Conservation (phyloP, 2,797 vertebrate genomes). For the Triplophysa bombifrons region DNA sequence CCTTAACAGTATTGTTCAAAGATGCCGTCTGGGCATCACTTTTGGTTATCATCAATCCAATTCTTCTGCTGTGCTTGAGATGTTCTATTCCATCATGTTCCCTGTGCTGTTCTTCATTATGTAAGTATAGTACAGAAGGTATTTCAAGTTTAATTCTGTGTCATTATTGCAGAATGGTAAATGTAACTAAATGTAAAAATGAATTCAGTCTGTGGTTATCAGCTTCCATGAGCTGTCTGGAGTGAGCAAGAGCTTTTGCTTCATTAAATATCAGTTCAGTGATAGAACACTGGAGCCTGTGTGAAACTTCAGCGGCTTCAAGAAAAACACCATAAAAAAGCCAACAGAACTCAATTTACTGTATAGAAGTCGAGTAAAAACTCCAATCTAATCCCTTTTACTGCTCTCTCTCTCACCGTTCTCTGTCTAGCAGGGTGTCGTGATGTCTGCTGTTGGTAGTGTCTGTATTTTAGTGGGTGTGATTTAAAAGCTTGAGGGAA, state of each 20-base stretch:
- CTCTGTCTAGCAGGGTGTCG: slow-evolving; percentile 26
- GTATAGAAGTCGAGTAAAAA: slow-evolving; percentile 13
- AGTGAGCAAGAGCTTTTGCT: slow-evolving; percentile 18
- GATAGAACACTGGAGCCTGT: slow-evolving; percentile 18
- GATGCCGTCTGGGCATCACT: no score
- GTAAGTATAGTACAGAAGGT: slow-evolving; percentile 22
- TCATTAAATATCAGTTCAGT: slow-evolving; percentile 33
- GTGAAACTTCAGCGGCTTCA: not conserved
- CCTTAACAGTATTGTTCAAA: no score
- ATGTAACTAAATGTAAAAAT: slow-evolving; percentile 16
- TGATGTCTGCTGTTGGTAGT: slow-evolving; percentile 46
- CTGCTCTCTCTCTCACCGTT: slow-evolving; percentile 2
- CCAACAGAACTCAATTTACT: slow-evolving; percentile 33
- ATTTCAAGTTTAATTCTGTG: slow-evolving; percentile 29
- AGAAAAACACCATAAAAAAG: slow-evolving; percentile 31
- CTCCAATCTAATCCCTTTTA: slow-evolving; percentile 3
- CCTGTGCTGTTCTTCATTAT: not conserved
- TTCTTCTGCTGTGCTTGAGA: not conserved
- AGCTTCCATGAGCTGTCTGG: slow-evolving; percentile 21
- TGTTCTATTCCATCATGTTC: not conserved
- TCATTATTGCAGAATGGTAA: slow-evolving; percentile 9
- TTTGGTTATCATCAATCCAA: not conserved
- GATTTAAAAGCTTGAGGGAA: slow-evolving; percentile 33
- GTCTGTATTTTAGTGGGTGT: slow-evolving; percentile 18
- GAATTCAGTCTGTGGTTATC: slow-evolving; percentile 11